Conservation (phyloP, 2,888 invertebrate species). For the Tipula confusa region DNA sequence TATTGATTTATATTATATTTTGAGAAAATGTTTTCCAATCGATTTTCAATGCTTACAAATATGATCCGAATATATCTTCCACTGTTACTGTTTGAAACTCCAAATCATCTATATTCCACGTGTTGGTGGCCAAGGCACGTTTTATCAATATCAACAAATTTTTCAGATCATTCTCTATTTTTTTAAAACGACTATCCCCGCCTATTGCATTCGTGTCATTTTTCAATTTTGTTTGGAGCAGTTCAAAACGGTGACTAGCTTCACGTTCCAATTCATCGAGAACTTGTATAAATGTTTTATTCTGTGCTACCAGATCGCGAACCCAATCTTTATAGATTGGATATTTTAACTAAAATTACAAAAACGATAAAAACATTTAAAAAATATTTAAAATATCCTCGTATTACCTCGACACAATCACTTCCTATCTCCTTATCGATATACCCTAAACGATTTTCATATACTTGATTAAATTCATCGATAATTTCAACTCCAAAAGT, state of each 20-base stretch:
- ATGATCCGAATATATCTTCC: background rate
- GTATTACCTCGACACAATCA: slow-evolving; percentile 39
- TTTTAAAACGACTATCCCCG: background rate
- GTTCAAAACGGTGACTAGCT: background rate
- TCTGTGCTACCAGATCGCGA: background rate
- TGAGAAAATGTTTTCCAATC: background rate
- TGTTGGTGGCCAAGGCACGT: background rate
- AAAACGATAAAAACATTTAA: background rate
- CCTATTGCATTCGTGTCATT: background rate
- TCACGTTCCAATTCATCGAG: background rate
- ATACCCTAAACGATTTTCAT: slow-evolving; percentile 57
- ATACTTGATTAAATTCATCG: slow-evolving; percentile 58
- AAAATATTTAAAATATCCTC: background rate
- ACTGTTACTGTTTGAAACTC: background rate
- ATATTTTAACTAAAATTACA: background rate
- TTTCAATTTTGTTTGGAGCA: background rate
- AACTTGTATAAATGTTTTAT: background rate
- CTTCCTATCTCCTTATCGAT: slow-evolving; percentile 54
- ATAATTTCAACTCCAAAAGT: background rate
- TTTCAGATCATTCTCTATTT: background rate
- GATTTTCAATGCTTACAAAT: background rate
- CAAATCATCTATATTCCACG: background rate
- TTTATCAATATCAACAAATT: background rate
- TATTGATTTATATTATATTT: too few relatives aligned
- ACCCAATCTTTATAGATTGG: background rate